Percentiles rank a stretch among this genome's conserved stretches.
These are phyloP conservation scores for Fistularia tabacaria DNA, from an alignment of 2,797 vertebrate species.

Conservation along the genomic window DNA sequence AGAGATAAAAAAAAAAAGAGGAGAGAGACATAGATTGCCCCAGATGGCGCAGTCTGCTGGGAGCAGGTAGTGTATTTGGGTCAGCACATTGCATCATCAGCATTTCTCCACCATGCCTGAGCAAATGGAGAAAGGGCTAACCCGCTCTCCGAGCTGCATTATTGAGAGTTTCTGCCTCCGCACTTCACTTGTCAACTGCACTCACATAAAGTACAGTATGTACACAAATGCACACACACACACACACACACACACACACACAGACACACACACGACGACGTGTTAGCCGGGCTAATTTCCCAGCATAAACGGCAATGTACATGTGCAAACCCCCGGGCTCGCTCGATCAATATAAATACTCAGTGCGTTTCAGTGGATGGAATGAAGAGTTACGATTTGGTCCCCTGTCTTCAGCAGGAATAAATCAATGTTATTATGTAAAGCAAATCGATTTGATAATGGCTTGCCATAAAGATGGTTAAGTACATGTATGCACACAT, in stretches of 20 bases:
- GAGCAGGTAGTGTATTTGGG: constrained; percentile 83
- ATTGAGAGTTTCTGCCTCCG: constrained; percentile 65
- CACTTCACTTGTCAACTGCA: constrained; percentile 19
- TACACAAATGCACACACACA: neutral
- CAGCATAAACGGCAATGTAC: neutral
- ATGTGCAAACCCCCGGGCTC: neutral
- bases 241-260: constrained; percentile 1
- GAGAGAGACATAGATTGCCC: constrained; percentile 55
- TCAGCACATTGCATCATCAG: constrained; percentile 86
- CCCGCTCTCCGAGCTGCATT: constrained; percentile 69
- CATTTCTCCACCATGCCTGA: constrained; percentile 79
- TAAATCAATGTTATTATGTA: constrained; percentile 10
- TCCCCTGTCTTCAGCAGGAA: neutral
- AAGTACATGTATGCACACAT: no score
- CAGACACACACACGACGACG: no score
- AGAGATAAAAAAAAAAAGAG: constrained; percentile 26
- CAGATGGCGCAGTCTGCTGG: constrained; percentile 77
- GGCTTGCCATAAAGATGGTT: neutral
- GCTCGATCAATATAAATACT: constrained; percentile 23
- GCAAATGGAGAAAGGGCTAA: constrained; percentile 70
- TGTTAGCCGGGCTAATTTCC: constrained; percentile 4
- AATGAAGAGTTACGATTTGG: constrained; percentile 3
- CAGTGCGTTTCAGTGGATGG: constrained; percentile 16
- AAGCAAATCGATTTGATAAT: constrained; percentile 5
- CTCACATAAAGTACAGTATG: constrained; percentile 3